Base-by-base conservation (phyloP, 2,113 vertebrate species). In the Dasyurus viverrinus region DNA sequence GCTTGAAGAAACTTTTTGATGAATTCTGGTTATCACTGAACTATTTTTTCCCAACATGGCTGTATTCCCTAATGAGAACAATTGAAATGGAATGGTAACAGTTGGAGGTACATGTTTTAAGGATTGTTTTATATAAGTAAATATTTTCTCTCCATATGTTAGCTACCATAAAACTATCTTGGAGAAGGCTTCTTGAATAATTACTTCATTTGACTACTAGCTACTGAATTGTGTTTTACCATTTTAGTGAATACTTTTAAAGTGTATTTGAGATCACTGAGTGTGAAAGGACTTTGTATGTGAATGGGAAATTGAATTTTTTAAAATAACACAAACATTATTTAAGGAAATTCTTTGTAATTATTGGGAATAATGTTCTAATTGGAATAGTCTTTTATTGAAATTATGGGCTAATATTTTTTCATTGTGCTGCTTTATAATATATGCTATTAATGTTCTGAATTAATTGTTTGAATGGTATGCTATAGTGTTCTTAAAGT, bases 301-400 rank as follows among this genome's bases (percentile, higher is more conserved):
- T 96, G 53, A 92, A 22, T 94, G 25, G 27, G 36, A 92, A 42
- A 93, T 94, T 92, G 68, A 92, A 47, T 94, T 95, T 68, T 68
- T 54, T 68, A 25, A 89, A 68, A 50, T 90, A 5, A 76, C 12
- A 84, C 93, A 25, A 94, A 25, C 9, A 91, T n/a, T 93, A 93
- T 42, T 92, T 55, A 90, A 92, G 50, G 46, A 92, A 92, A 94
- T 47, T 90, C 92, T 54, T 42, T 42, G 42, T 42, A 19, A 23
- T 84, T 84, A 84, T 84, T 84, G n/a, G n/a, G n/a, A 84, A 84
- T 11, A 89, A 3, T 97, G 26, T 2, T 96, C 16, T 92, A n/a
- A 57, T 93, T 95, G 93, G 60, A 94, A 96, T 94, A 91, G 7
- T 8, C 46, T 54, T 84, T 54, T 22, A 52, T 93, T 8, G 53